phyloP scores from a whole-genome alignment of 2,113 vertebrate genomes.

The Sturnira hondurensis region DNA sequence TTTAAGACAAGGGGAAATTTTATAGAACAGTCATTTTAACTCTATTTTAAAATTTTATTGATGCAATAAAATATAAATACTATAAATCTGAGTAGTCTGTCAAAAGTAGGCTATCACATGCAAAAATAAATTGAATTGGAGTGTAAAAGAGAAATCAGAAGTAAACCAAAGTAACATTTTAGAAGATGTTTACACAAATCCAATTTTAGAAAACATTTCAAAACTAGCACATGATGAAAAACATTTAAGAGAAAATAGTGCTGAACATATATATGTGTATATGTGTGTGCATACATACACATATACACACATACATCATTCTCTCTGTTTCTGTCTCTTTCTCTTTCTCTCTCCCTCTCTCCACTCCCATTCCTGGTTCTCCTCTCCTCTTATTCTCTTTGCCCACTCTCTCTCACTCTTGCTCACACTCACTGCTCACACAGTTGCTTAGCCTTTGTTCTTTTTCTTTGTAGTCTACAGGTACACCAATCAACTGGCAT shows the following conservation, averaged over 20 bases:
- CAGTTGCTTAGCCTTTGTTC: not conserved
- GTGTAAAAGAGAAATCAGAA: not conserved
- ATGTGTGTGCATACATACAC: not conserved
- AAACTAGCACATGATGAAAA: not conserved
- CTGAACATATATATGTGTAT: not conserved
- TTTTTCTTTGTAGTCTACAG: not conserved
- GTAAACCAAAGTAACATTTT: not conserved
- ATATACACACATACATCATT: too few relatives aligned
- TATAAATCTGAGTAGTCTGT: slow-evolving; percentile 27
- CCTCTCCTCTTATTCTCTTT: not conserved
- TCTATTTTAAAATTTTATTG: slow-evolving; percentile 64
- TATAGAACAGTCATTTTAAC: slow-evolving; percentile 39
- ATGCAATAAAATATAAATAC: slow-evolving; percentile 51
- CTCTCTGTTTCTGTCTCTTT: fast-evolving
- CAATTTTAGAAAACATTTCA: not conserved
- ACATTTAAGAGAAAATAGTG: not conserved
- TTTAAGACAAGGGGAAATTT: slow-evolving; percentile 48
- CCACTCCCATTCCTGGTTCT: not conserved
- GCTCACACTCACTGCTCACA: not conserved
- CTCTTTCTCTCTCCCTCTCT: not conserved
- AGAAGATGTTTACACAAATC: not conserved
- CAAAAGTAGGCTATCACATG: slow-evolving; percentile 10
- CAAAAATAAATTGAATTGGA: not conserved
- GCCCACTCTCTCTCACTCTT: not conserved
- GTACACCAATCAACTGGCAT: not conserved